These are phyloP conservation scores for Halichoerus grypus DNA, from an alignment of 2,113 vertebrate species.

Conservation along the genomic window DNA sequence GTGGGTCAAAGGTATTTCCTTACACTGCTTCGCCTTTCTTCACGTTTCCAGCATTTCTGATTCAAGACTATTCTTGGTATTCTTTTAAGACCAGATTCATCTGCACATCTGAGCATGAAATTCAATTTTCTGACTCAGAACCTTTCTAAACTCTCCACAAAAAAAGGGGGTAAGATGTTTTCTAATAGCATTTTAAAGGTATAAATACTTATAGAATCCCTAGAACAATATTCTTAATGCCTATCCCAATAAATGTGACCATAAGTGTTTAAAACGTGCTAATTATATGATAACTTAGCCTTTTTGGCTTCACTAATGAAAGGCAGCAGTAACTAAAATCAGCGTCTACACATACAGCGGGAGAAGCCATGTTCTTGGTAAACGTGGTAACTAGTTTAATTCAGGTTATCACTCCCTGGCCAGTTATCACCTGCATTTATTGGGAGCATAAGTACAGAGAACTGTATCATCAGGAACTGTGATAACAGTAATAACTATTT, in stretches of 20 bases:
- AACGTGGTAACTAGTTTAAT: neutral
- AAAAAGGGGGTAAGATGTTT: neutral
- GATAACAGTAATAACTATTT: slow-evolving; percentile 29
- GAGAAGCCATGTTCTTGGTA: neutral
- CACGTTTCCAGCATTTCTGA: neutral
- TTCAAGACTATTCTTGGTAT: neutral
- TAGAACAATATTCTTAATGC: slow-evolving; percentile 47
- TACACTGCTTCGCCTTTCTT: neutral
- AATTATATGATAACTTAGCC: neutral
- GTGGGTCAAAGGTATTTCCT: slow-evolving; percentile 34
- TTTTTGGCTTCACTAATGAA: neutral
- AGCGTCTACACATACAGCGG: neutral
- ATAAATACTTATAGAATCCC: slow-evolving; percentile 37
- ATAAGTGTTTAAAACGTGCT: neutral
- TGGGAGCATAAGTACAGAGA: neutral
- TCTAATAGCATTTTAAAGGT: neutral
- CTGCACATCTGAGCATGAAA: neutral
- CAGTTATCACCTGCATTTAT: slow-evolving; percentile 21
- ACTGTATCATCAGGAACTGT: neutral
- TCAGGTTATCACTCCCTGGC: neutral
- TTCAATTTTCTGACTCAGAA: slow-evolving; percentile 46
- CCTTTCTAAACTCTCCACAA: neutral
- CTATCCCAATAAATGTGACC: slow-evolving; percentile 34
- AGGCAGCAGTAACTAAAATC: slow-evolving; percentile 30
- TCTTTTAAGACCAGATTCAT: slow-evolving; percentile 34